Evolutionary conservation across 64 coral and sea anemone species (phyloP), one percentile per base, ranked within the genome.

Genomic region (Catalaphyllia jardinei): DNA sequence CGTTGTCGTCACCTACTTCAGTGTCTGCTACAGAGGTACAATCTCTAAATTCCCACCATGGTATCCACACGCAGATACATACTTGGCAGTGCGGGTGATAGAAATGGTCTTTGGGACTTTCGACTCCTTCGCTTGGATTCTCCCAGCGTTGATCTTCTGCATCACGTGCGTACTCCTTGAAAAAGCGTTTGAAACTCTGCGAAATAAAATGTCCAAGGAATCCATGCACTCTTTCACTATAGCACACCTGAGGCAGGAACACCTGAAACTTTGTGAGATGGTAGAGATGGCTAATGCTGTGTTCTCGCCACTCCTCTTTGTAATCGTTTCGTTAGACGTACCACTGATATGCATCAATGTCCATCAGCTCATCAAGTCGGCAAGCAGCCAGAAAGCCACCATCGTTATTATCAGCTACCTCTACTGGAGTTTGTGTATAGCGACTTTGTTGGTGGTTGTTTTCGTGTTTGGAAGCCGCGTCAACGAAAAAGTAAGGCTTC

Each of bases 31-130:
- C 18, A 38, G 8, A 16, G 79, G 79, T 2, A 20, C 65, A 64
- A 38, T 82, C 29, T 82, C 57, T 61, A 22, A 2, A 17, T 82
- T 63, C 29, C 60, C 60, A 82, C 79, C 60, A 39, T 82, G 79
- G 57, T 24, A 82, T 27, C 65, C 2, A 57, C 12, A 57, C 54
- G 0, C 25, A 14, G 28, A 31, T 25, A 27, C 8, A 22, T 59
- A 82, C 29, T 63, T 38, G 18, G 28, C 29, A 31, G 52, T 82
- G 6, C 60, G 54, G 39, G 30, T 63, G 2, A 63, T 63, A 1
- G 79, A 82, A 38, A 8, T 63, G 7, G 13, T 64, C 4, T 38
- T 64, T 19, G 27, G 10, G 13, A 35, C 59, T 20, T 35, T 63
- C 17, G 20, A 38, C 63, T 82, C 79, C 3, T 82, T 82, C 22